A percentile compares a stretch with the other conserved stretches of the same genome.
phyloP scores from a whole-genome alignment of 2,888 invertebrate species.

The Hydriomena furcata region DNA sequence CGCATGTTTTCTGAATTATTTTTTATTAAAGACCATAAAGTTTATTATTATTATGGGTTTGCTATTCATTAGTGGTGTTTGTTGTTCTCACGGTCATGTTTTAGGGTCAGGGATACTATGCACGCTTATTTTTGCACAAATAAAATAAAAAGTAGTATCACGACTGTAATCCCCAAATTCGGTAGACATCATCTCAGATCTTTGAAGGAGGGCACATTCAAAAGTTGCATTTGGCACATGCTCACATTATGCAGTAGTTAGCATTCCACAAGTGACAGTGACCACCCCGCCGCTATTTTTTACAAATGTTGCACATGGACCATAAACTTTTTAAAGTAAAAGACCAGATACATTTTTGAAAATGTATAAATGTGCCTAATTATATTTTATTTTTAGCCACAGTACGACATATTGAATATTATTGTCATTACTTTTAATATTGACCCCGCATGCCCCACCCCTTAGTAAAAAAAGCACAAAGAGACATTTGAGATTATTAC shows the following conservation, averaged over 20 bases:
- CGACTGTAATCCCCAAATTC: too few species aligned
- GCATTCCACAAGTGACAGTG: too few species aligned
- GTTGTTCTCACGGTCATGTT: slow-evolving; percentile 71
- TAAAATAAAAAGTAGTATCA: too few species aligned
- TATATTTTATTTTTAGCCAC: slow-evolving; percentile 17
- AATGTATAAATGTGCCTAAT: too few species aligned
- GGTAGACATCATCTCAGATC: too few species aligned
- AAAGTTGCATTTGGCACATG: too few species aligned
- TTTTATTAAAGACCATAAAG: slow-evolving; percentile 74
- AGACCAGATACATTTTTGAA: too few species aligned
- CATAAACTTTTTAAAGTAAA: too few species aligned
- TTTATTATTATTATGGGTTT: slow-evolving; percentile 74
- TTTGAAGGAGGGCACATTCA: too few species aligned
- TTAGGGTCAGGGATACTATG: slow-evolving; percentile 27
- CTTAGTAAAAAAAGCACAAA: slow-evolving; percentile 72
- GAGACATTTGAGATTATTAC: slow-evolving; percentile 79
- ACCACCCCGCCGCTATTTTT: too few species aligned
- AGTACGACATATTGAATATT: slow-evolving; percentile 8
- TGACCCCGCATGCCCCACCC: slow-evolving; percentile 75
- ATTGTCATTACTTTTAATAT: slow-evolving; percentile 51
- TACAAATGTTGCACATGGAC: too few species aligned
- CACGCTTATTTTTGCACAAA: neutral
- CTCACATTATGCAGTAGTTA: too few species aligned
- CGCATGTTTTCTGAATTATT: slow-evolving; percentile 73
- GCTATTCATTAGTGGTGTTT: slow-evolving; percentile 74